Evolutionary conservation across 1,140 invertebrate genomes (phyloP), one percentile per base, ranked within the genome.

Genomic region (Papilio aristodemus): DNA sequence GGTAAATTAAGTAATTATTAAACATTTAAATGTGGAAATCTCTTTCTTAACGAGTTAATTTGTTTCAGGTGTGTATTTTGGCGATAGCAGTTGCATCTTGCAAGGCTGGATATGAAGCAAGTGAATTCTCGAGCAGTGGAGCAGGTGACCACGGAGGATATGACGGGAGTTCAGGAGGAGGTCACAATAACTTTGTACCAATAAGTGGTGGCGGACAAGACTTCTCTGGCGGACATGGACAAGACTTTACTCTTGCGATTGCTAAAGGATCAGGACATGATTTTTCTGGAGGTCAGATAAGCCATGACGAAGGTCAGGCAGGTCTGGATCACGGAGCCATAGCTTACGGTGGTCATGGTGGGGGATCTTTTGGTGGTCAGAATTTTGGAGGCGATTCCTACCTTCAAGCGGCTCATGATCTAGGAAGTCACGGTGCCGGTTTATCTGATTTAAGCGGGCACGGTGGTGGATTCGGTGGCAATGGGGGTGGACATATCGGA

Each of bases 31-130:
- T n/a, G n/a, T n/a, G 13, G n/a, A 14, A 14, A 19, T 10, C 46
- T 19, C 22, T 54, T 54, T 25, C 46, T 54, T 22, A 54, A 3
- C 19, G 1, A 64, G 6, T 37, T 13, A 17, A n/a, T 69, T 60
- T 57, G 71, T 83, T 86, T 0, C 82, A 91, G 89, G 73, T 90
- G 46, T 89, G 86, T 85, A 74, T 91, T 73, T 77, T 91, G 59
- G 77, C 74, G 67, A 71, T 89, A 78, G 86, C 85, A 77, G 83
- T 84, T 71, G 86, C 84, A 74, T 75, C 76, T 58, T 84, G 86
- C 82, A 82, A 84, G 76, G 87, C 87, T 75, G 84, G 86, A 19
- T 80, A 79, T 13, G 73, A 83, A 71, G 70, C 75, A 43, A 64
- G 41, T 22, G 74, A 71, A 19, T 71, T 72, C 22, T 73, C 73